Evolutionary conservation across 2,797 vertebrate genomes (phyloP).

Genomic region (Sebastes trivittatus): DNA sequence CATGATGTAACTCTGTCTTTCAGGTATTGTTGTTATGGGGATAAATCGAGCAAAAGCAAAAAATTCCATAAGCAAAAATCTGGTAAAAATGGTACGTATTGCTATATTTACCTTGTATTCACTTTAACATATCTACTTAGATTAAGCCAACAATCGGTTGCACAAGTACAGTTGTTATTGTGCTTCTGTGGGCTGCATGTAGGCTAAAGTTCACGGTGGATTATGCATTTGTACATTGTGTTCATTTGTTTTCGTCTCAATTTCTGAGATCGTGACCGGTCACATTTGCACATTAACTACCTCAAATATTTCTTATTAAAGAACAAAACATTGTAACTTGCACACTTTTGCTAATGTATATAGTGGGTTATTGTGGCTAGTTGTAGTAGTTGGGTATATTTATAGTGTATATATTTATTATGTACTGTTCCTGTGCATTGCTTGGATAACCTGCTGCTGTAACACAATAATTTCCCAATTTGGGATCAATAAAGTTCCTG

Average conservation of each 20-base stretch:
- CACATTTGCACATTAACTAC: too few species aligned
- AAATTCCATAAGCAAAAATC: slow-evolving; percentile 95
- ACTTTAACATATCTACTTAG: not conserved
- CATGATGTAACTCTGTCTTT: slow-evolving; percentile 24
- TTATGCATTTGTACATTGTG: not conserved
- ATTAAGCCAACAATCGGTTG: not conserved
- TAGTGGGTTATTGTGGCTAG: too few species aligned
- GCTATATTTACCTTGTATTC: not conserved
- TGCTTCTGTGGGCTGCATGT: not conserved
- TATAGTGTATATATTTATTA: too few species aligned
- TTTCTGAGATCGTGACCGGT: not conserved
- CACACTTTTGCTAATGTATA: too few species aligned
- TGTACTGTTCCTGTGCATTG: too few species aligned
- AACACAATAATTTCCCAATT: too few species aligned
- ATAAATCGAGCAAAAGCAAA: slow-evolving; percentile 94
- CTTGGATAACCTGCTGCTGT: too few species aligned
- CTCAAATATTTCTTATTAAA: too few species aligned
- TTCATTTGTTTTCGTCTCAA: not conserved
- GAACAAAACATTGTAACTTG: too few species aligned
- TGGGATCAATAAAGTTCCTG: not conserved
- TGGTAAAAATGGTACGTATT: slow-evolving; percentile 91
- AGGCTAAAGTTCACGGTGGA: too few species aligned
- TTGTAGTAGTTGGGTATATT: too few species aligned
- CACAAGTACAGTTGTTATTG: not conserved
- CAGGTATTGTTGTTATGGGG: slow-evolving; percentile 96